Conservation (phyloP, 2,888 invertebrate species). For the Ceratothoa steindachneri region DNA sequence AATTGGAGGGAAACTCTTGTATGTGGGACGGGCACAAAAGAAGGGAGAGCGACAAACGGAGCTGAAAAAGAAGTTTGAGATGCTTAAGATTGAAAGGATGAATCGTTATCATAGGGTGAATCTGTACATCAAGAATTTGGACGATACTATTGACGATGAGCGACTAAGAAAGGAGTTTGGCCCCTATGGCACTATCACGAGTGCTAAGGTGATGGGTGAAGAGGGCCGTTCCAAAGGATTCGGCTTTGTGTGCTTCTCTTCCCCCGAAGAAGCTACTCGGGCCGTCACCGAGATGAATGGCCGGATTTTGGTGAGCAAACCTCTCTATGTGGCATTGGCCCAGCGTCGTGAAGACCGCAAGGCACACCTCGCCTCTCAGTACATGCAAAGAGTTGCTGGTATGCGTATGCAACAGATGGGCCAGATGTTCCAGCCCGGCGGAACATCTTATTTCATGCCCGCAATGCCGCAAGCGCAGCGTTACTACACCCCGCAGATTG, state of each 20-base stretch:
- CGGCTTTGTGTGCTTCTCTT: conserved; percentile 97
- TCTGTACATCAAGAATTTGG: conserved; percentile 97
- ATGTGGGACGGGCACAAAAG: conserved; percentile 97
- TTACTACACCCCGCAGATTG: conserved; percentile 82
- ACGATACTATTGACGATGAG: conserved; percentile 96
- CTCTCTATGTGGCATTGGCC: conserved; percentile 95
- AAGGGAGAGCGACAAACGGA: conserved; percentile 96
- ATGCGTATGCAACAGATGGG: conserved; percentile 80
- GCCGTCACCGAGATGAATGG: conserved; percentile 99
- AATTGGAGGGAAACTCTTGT: conserved; percentile 61
- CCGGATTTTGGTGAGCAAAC: conserved; percentile 92
- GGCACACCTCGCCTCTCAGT: conserved; percentile 94
- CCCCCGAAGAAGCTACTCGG: conserved; percentile 92
- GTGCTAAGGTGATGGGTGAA: conserved; percentile 72
- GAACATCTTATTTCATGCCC: conserved; percentile 80
- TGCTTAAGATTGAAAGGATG: conserved; percentile 81
- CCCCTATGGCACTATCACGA: conserved; percentile 93
- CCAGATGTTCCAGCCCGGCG: conserved; percentile 74
- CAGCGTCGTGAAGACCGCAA: conserved; percentile 99
- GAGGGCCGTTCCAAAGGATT: conserved; percentile 67
- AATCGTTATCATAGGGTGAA: too few relatives aligned
- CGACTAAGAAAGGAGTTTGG: conserved; percentile 90
- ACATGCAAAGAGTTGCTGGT: conserved; percentile 86
- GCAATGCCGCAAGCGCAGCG: conserved; percentile 81
- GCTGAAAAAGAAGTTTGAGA: conserved; percentile 85